A percentile compares a stretch with the other conserved stretches of the same genome.
These are phyloP conservation scores for Fopius arisanus DNA, from an alignment of 1,140 invertebrate species.

Conservation along the genomic window DNA sequence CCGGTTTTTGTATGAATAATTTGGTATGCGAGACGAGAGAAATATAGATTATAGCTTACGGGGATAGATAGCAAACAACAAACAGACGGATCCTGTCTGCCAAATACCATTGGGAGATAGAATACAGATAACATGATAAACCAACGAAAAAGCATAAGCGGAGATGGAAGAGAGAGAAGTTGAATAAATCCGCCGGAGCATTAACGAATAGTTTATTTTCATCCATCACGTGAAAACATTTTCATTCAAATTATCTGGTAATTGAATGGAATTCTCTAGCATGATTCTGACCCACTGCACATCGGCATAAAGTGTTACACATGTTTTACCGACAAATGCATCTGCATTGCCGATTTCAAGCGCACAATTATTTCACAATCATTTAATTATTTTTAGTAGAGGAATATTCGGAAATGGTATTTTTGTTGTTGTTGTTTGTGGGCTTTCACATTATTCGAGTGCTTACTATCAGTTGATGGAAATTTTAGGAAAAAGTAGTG, in stretches of 20 bases:
- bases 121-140: neutral
- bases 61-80: neutral
- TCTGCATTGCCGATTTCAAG: neutral
- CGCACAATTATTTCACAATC: neutral
- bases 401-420: neutral
- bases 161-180: neutral
- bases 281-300: neutral
- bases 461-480: neutral
- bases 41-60: neutral
- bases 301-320: neutral
- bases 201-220: neutral
- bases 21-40: neutral
- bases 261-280: neutral
- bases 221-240: neutral
- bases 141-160: neutral
- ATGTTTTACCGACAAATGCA: neutral
- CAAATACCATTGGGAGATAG: too few species aligned
- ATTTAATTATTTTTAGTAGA: too few species aligned
- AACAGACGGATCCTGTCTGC: neutral
- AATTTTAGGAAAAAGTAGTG: neutral
- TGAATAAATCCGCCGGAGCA: neutral
- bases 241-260: neutral
- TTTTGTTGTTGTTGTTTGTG: neutral
- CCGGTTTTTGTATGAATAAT: neutral
- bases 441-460: neutral